Conservation (phyloP, 2,888 invertebrate genomes). For the Eremobia ochroleuca region DNA sequence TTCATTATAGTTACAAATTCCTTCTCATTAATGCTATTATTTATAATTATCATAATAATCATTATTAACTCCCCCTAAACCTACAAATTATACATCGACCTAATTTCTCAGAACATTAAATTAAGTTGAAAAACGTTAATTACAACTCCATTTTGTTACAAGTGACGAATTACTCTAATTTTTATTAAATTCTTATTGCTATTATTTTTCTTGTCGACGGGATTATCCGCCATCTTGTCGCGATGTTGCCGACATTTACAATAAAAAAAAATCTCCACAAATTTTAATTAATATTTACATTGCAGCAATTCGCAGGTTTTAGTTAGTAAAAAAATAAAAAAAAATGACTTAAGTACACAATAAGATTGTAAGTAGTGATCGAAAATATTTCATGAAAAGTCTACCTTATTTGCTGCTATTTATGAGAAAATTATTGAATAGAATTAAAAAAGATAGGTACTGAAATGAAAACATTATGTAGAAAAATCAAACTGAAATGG, state of each 20-base stretch:
- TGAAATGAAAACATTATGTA: neutral
- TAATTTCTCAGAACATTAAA: conserved; percentile 85
- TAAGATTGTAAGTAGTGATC: conserved; percentile 31
- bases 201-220: conserved; percentile 68
- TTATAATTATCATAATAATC: conserved; percentile 84
- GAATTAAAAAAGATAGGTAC: neutral
- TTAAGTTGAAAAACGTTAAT: conserved; percentile 84
- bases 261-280: conserved; percentile 61
- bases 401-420: conserved; percentile 6
- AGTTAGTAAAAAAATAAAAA: conserved; percentile 48
- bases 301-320: conserved; percentile 55
- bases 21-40: conserved; percentile 85
- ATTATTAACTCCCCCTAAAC: conserved; percentile 83
- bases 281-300: conserved; percentile 75
- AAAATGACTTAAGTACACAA: conserved; percentile 64
- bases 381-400: conserved; percentile 7
- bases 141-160: conserved; percentile 79
- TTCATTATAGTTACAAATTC: conserved; percentile 90
- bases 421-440: neutral
- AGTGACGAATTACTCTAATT: conserved; percentile 75
- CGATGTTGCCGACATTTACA: conserved; percentile 71
- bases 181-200: conserved; percentile 84
- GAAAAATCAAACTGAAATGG: neutral
- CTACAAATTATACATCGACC: conserved; percentile 87
- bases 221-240: conserved; percentile 69